A percentile compares a stretch with the other conserved stretches of the same genome.
phyloP scores from a whole-genome alignment of 2,797 vertebrate species.

The Synaphobranchus kaupii region DNA sequence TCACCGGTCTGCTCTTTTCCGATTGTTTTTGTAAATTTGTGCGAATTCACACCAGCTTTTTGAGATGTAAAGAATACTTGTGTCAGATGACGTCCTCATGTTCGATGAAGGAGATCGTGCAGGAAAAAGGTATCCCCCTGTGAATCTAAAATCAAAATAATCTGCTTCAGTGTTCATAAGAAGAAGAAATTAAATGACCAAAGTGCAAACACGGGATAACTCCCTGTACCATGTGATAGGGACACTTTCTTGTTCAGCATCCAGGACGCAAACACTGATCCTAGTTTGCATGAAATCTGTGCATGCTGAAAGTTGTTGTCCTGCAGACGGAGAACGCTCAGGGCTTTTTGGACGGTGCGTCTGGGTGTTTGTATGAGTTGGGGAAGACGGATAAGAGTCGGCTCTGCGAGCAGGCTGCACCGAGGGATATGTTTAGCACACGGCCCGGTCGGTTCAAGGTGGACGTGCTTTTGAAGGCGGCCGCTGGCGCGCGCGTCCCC shows the following conservation, averaged over 20 bases:
- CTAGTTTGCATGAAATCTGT: not conserved
- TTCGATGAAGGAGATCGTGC: no score
- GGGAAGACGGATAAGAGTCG: not conserved
- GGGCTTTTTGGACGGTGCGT: not conserved
- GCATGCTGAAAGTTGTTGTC: not conserved
- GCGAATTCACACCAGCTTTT: not conserved
- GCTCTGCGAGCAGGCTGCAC: not conserved
- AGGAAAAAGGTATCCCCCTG: not conserved
- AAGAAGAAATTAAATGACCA: not conserved
- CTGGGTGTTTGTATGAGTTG: conserved; percentile 15
- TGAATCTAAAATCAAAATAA: not conserved
- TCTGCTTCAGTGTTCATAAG: not conserved
- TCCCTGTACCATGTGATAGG: not conserved
- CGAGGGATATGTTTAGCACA: not conserved
- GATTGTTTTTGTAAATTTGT: not conserved
- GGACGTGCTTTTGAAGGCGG: conserved; percentile 26
- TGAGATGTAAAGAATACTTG: not conserved
- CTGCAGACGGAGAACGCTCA: not conserved
- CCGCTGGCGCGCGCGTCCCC: conserved; percentile 1
- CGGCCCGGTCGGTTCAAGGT: conserved; percentile 2
- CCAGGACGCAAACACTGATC: not conserved
- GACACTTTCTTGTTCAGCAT: not conserved
- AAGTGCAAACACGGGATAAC: not conserved
- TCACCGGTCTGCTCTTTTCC: not conserved
- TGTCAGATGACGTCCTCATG: not conserved